Conservation (phyloP, 2,113 vertebrate species). For the Python bivittatus region DNA sequence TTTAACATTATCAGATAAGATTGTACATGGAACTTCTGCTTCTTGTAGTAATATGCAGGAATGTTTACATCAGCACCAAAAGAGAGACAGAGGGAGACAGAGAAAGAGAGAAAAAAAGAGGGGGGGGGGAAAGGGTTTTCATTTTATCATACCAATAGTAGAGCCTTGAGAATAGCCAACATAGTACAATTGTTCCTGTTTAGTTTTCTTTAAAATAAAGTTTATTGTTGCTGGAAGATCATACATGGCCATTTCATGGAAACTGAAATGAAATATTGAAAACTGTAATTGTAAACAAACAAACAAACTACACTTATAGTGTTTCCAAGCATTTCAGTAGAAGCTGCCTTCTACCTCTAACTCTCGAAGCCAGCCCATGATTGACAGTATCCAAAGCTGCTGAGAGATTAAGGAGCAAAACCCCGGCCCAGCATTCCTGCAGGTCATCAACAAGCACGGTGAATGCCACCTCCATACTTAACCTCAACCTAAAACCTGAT, state of each 20-base stretch:
- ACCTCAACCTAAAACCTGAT: neutral
- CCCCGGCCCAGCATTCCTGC: neutral
- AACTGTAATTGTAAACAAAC: neutral
- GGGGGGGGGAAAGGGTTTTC: neutral
- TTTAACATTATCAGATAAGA: neutral
- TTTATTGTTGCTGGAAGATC: conserved; percentile 84
- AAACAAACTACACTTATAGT: neutral
- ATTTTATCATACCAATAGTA: conserved; percentile 72
- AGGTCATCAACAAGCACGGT: neutral
- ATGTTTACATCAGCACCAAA: neutral
- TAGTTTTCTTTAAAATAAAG: conserved; percentile 78
- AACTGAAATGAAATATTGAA: conserved; percentile 60
- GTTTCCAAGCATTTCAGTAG: neutral
- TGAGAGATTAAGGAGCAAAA: neutral
- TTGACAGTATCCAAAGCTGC: neutral
- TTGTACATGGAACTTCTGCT: neutral
- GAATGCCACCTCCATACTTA: neutral
- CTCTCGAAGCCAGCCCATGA: neutral
- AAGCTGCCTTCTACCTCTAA: neutral
- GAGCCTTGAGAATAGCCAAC: conserved; percentile 86
- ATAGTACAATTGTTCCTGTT: conserved; percentile 80
- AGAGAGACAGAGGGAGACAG: neutral
- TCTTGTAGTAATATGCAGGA: neutral
- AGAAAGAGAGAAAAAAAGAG: neutral
- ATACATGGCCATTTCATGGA: conserved; percentile 85